Conservation (phyloP, 2,113 vertebrate genomes). For the Heterotis niloticus region DNA sequence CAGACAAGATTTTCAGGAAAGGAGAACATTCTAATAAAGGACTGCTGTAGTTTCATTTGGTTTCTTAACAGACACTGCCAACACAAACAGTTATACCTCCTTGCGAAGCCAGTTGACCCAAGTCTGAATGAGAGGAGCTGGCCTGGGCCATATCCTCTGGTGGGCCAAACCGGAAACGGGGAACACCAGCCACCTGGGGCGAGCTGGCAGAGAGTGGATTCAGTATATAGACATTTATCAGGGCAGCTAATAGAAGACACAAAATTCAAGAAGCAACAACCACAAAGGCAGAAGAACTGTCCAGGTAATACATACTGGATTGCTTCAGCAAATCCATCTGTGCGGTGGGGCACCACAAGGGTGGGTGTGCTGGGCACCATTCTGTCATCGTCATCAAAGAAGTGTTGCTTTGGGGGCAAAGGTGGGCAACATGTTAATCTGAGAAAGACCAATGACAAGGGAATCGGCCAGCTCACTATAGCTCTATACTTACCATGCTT, state of each 20-base stretch:
- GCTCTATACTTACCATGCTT: conserved; percentile 73
- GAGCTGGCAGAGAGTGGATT: conserved; percentile 66
- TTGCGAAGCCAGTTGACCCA: conserved; percentile 93
- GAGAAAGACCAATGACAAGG: too few relatives aligned
- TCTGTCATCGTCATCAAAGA: conserved; percentile 96
- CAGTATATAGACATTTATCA: background rate
- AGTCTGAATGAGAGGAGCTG: conserved; percentile 88
- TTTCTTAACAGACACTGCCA: too few relatives aligned
- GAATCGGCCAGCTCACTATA: too few relatives aligned
- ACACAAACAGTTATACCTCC: conserved; percentile 71
- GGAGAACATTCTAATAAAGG: background rate
- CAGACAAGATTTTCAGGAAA: too few relatives aligned
- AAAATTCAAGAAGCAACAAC: background rate
- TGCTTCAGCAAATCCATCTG: conserved; percentile 94
- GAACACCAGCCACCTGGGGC: conserved; percentile 91
- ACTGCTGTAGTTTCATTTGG: too few relatives aligned
- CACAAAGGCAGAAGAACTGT: background rate
- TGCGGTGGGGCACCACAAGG: conserved; percentile 91
- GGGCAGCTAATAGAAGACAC: too few relatives aligned
- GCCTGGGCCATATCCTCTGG: conserved; percentile 90
- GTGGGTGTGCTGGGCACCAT: conserved; percentile 98
- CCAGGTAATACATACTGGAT: conserved; percentile 79
- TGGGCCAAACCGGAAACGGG: conserved; percentile 91
- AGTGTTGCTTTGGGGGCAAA: conserved; percentile 78
- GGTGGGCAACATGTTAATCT: too few relatives aligned